Conservation (phyloP, 37 sponge, comb jelly and placozoan genomes). For the Hormiphora californensis region DNA sequence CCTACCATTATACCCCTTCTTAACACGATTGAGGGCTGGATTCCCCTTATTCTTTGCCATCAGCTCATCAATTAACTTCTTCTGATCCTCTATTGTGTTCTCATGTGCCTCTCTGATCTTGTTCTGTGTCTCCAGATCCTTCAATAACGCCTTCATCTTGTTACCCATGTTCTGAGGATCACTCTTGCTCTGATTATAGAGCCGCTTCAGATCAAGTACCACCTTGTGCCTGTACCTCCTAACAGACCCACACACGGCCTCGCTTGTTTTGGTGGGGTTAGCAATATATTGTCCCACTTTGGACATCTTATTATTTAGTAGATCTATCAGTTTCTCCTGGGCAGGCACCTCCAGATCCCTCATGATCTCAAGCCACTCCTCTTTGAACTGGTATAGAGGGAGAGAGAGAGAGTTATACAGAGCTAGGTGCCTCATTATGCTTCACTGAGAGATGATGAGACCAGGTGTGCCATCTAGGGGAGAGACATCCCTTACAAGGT, state of each 20-base stretch:
- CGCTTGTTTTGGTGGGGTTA: not conserved
- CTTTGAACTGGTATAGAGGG: slow-evolving; percentile 54
- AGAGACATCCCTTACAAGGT: too few species aligned
- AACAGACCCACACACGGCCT: not conserved
- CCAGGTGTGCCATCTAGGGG: too few species aligned
- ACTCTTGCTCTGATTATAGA: not conserved
- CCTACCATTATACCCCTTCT: not conserved
- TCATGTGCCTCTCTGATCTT: slow-evolving; percentile 49
- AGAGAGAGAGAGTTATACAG: too few species aligned
- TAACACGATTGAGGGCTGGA: not conserved
- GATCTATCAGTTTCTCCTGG: slow-evolving; percentile 38
- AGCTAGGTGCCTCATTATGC: too few species aligned
- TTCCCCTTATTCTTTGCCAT: slow-evolving; percentile 36
- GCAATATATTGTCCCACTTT: not conserved
- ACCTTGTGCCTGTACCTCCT: slow-evolving; percentile 28
- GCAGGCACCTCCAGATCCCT: slow-evolving; percentile 45
- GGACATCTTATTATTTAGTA: slow-evolving; percentile 13
- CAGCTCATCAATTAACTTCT: slow-evolving; percentile 43
- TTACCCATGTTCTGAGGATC: slow-evolving; percentile 31
- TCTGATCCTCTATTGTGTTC: slow-evolving; percentile 32
- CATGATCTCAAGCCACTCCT: slow-evolving; percentile 50
- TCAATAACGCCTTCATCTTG: not conserved
- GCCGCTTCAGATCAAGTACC: not conserved
- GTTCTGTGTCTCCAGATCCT: not conserved
- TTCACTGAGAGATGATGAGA: too few species aligned